A percentile compares a stretch with the other conserved stretches of the same genome.
These are phyloP conservation scores for Erythrocebus patas DNA, from an alignment of 2,113 vertebrate genomes.

Conservation along the genomic window DNA sequence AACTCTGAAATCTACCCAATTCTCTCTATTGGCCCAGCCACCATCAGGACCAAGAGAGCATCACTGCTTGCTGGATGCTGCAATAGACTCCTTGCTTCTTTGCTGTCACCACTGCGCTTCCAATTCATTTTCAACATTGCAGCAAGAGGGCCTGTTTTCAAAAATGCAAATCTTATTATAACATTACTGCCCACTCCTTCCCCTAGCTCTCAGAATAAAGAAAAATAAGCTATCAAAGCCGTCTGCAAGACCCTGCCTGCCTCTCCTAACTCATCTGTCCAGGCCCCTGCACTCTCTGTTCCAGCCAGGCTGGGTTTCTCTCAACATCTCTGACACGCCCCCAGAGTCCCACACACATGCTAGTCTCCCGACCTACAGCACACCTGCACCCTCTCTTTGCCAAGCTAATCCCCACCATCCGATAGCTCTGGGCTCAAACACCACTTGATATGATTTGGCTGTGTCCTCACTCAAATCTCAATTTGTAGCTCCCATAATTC, in stretches of 20 bases:
- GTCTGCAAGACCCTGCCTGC: not conserved
- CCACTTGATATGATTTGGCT: not conserved
- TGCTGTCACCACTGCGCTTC: not conserved
- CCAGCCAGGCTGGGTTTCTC: not conserved
- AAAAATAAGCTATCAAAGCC: not conserved
- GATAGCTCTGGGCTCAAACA: not conserved
- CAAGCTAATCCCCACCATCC: not conserved
- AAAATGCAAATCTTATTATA: not conserved
- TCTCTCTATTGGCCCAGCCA: not conserved
- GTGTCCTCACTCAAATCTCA: too few relatives aligned
- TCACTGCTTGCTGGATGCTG: rapidly evolving
- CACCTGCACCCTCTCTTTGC: not conserved
- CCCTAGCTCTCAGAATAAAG: not conserved
- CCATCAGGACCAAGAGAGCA: not conserved
- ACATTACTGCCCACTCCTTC: not conserved
- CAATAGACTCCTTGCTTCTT: not conserved
- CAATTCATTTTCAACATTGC: not conserved
- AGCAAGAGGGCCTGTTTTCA: not conserved
- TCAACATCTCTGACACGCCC: rapidly evolving
- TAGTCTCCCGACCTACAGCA: too few relatives aligned
- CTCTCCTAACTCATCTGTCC: not conserved
- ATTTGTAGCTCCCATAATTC: too few relatives aligned
- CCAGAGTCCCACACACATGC: rapidly evolving
- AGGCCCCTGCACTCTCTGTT: rapidly evolving
- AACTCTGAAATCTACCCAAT: not conserved